A percentile compares a stretch with the other conserved stretches of the same genome.
These are phyloP conservation scores for Podabrus alpinus DNA, from an alignment of 2,888 invertebrate genomes.

Conservation along the genomic window DNA sequence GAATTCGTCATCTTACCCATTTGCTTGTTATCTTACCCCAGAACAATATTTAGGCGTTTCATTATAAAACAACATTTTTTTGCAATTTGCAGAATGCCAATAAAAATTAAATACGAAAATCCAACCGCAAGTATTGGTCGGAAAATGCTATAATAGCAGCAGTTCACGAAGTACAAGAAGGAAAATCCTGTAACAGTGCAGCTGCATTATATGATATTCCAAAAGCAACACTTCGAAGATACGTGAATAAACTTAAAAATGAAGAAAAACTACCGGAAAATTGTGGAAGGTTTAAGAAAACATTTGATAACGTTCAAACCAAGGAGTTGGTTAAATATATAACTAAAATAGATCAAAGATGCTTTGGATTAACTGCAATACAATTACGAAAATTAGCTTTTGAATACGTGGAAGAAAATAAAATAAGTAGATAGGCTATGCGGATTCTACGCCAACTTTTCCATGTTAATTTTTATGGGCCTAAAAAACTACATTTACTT, in stretches of 20 bases:
- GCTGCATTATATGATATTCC: neutral
- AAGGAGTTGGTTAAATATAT: neutral
- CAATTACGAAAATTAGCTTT: neutral
- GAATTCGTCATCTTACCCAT: no score
- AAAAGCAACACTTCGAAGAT: neutral
- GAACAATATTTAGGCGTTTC: no score
- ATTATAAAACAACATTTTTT: no score
- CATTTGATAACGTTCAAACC: no score
- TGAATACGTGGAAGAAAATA: neutral
- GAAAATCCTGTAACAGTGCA: neutral
- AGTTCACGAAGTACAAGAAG: neutral
- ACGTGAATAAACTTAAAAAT: slow-evolving; percentile 1
- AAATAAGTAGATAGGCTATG: no score
- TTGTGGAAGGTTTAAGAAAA: no score
- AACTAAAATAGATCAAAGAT: neutral
- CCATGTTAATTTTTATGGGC: no score
- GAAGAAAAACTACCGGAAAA: neutral
- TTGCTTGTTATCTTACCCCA: no score
- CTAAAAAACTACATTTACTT: no score
- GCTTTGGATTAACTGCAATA: neutral
- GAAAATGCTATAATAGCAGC: neutral
- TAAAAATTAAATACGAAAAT: neutral
- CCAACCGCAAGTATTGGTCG: neutral
- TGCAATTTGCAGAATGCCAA: neutral
- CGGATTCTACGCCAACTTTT: no score